Evolutionary conservation across 2,888 invertebrate species (phyloP).

Genomic region (Pachydiplax longipennis): DNA sequence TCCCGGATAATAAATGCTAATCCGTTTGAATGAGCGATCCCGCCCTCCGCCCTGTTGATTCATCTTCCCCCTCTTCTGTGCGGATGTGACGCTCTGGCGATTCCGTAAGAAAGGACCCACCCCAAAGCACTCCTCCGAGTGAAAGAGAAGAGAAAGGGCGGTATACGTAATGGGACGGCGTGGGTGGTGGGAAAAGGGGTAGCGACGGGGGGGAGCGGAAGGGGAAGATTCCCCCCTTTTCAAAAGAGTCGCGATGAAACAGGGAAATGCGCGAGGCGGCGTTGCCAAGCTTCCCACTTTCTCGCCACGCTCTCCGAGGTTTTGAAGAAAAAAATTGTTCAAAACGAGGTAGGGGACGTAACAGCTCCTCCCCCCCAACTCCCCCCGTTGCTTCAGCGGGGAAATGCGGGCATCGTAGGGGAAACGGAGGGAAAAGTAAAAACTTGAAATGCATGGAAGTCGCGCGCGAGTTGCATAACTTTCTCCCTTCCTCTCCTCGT

Average conservation of each 20-base stretch:
- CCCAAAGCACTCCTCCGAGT: not conserved
- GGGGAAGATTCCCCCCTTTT: not conserved
- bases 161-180: not conserved
- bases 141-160: not conserved
- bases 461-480: conserved; percentile 17
- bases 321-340: not conserved
- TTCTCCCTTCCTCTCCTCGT: not conserved
- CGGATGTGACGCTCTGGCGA: not conserved
- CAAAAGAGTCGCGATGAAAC: not conserved
- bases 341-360: not conserved
- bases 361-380: not conserved
- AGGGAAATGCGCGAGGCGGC: not conserved
- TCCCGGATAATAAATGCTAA: not conserved
- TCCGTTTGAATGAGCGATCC: not conserved
- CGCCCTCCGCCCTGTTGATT: not conserved
- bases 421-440: conserved; percentile 10
- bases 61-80: not conserved
- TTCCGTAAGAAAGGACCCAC: not conserved
- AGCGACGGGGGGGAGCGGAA: not conserved
- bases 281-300: conserved; percentile 13
- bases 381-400: not conserved
- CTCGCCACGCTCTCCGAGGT: not conserved
- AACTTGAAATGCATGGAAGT: not conserved
- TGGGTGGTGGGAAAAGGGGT: not conserved
- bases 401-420: not conserved